These are phyloP conservation scores for Drosophila monieri DNA, from an alignment of 2,888 invertebrate genomes.

Conservation along the genomic window DNA sequence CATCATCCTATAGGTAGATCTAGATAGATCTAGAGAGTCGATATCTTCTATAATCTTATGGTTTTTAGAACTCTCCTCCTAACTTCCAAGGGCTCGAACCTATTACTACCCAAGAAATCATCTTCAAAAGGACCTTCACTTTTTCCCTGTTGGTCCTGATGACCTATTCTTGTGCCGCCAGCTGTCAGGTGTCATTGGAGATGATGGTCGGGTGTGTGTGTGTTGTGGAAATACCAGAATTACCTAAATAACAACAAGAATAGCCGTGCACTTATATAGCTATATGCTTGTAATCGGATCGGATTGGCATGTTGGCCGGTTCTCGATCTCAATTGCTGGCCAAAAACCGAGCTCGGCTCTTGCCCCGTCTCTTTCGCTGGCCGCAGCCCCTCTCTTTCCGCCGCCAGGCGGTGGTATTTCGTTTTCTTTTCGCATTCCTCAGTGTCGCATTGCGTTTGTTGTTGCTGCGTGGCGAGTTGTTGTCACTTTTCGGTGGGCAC, in stretches of 20 bases:
- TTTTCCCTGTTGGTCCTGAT: neutral
- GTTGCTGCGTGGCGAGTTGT: constrained; percentile 19
- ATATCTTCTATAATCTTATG: too few species aligned
- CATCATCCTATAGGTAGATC: too few species aligned
- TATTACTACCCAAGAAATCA: neutral
- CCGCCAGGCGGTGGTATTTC: constrained; percentile 35
- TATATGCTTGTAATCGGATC: constrained; percentile 31
- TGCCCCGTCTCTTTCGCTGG: constrained; percentile 10
- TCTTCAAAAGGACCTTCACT: too few species aligned
- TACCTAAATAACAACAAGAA: constrained; percentile 56
- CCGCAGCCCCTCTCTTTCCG: neutral
- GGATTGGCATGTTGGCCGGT: constrained; percentile 52
- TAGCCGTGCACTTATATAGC: constrained; percentile 28
- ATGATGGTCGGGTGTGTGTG: constrained; percentile 5
- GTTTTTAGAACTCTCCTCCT: too few species aligned
- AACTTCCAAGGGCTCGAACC: too few species aligned
- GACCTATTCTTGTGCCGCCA: constrained; percentile 8
- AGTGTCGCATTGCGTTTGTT: constrained; percentile 53
- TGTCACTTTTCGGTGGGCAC: constrained; percentile 4
- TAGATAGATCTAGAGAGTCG: too few species aligned
- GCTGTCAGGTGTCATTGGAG: constrained; percentile 9
- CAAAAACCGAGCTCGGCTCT: constrained; percentile 13
- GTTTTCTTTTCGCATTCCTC: constrained; percentile 76
- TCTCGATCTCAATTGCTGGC: constrained; percentile 48
- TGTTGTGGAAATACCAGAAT: constrained; percentile 56